A percentile compares a stretch with the other conserved stretches of the same genome.
These are phyloP conservation scores for Brachycybe producta DNA, from an alignment of 2,888 invertebrate species.

Conservation along the genomic window DNA sequence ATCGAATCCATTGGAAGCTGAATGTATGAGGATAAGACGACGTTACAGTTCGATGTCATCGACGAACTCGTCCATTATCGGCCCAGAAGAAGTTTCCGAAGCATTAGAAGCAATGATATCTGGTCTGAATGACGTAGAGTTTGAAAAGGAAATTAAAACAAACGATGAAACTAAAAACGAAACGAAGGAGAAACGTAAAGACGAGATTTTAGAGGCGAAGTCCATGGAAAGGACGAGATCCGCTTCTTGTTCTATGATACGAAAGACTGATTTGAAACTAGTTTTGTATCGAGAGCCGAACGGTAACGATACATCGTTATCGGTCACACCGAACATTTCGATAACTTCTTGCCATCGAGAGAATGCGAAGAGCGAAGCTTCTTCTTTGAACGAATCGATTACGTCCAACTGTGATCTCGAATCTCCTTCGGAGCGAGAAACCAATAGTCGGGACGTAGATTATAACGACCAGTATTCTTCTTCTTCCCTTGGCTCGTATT, in stretches of 20 bases:
- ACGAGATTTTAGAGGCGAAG: too few relatives aligned
- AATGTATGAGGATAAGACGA: too few relatives aligned
- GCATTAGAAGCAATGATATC: slow-evolving; percentile 12
- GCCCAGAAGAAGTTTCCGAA: slow-evolving; percentile 5
- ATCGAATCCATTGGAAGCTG: too few relatives aligned
- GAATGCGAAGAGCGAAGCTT: slow-evolving; percentile 2
- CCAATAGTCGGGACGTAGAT: not conserved
- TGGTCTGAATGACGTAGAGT: not conserved
- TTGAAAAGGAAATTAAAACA: not conserved
- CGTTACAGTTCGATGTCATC: too few relatives aligned
- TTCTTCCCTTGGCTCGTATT: slow-evolving; percentile 1
- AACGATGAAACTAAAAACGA: not conserved
- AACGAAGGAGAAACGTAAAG: not conserved
- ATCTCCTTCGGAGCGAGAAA: slow-evolving; percentile 5
- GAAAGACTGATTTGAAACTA: slow-evolving; percentile 2
- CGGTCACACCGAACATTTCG: slow-evolving; percentile 10
- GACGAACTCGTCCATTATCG: not conserved
- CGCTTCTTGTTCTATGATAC: not conserved
- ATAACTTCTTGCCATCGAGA: too few relatives aligned
- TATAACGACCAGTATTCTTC: not conserved
- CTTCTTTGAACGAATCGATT: slow-evolving; percentile 7
- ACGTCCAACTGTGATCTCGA: slow-evolving; percentile 11
- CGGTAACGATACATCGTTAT: not conserved
- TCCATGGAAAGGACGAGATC: too few relatives aligned
- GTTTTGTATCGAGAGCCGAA: not conserved